Evolutionary conservation across 2,888 invertebrate genomes (phyloP).

Genomic region (Athalia cordata): DNA sequence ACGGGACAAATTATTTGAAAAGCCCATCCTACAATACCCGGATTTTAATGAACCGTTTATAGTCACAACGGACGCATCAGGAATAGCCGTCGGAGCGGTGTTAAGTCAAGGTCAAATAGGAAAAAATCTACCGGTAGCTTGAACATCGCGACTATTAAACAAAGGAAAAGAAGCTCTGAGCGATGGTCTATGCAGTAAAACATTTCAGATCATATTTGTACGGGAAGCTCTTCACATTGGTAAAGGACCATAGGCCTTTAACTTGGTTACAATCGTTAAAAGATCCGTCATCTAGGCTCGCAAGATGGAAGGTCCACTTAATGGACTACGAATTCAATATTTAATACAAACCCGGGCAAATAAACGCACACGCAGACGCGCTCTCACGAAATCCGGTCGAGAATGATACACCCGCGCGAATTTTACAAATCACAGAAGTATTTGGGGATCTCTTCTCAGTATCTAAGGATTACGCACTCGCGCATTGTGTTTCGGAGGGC

Average conservation of each 20-base stretch:
- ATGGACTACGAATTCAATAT: constrained; percentile 44
- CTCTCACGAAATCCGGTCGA: not conserved
- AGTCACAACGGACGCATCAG: constrained; percentile 46
- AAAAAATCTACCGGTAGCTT: constrained; percentile 50
- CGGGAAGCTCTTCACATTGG: constrained; percentile 48
- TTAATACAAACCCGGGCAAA: constrained; percentile 37
- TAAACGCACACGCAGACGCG: constrained; percentile 36
- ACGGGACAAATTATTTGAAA: not conserved
- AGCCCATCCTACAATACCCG: constrained; percentile 34
- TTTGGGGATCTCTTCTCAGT: not conserved
- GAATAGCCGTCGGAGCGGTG: constrained; percentile 44
- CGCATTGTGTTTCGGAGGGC: constrained; percentile 41
- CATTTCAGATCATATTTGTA: constrained; percentile 52
- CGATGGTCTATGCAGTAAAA: constrained; percentile 49
- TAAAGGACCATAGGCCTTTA: constrained; percentile 50
- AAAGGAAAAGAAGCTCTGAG: constrained; percentile 50
- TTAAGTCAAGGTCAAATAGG: constrained; percentile 41
- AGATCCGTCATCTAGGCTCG: constrained; percentile 41
- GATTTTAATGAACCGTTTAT: constrained; percentile 43
- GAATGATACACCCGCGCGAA: not conserved
- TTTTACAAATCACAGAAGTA: not conserved
- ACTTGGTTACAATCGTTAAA: constrained; percentile 43
- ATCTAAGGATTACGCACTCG: not conserved
- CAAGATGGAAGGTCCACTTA: constrained; percentile 45
- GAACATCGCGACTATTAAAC: constrained; percentile 49